Evolutionary conservation across 2,888 invertebrate genomes (phyloP).

Genomic region (Xestia ashworthii): DNA sequence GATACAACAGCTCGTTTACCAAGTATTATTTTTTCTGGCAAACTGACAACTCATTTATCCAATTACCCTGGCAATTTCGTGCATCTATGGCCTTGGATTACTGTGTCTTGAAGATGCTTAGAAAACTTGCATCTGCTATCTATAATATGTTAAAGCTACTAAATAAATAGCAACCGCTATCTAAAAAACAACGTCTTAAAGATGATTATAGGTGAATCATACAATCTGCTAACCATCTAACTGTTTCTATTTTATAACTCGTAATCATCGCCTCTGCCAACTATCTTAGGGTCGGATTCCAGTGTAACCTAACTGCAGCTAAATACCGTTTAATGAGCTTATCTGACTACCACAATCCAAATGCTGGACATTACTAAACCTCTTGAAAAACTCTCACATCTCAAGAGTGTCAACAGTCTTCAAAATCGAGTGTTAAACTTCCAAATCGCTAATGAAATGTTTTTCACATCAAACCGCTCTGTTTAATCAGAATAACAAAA

Average conservation of each 20-base stretch:
- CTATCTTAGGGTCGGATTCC: background rate
- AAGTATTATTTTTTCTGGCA: slow-evolving; percentile 2
- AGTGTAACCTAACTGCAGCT: background rate
- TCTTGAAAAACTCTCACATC: background rate
- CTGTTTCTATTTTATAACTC: background rate
- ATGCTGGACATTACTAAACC: background rate
- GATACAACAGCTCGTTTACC: background rate
- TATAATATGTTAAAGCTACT: too few relatives aligned
- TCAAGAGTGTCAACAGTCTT: background rate
- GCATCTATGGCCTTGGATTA: background rate
- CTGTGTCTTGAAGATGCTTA: background rate
- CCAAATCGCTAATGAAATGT: background rate
- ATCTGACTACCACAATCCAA: background rate
- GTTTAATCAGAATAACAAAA: slow-evolving; percentile 28
- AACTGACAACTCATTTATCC: background rate
- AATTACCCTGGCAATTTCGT: background rate
- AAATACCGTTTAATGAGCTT: background rate
- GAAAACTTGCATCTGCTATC: too few relatives aligned
- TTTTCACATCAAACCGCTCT: background rate
- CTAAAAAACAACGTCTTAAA: background rate
- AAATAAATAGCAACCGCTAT: background rate
- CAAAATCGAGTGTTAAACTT: background rate
- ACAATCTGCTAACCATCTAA: background rate
- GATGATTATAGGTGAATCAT: background rate
- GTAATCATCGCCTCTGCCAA: background rate